Evolutionary conservation across 2,797 vertebrate genomes (phyloP).

Genomic region (Sebastes ruberrimus): DNA sequence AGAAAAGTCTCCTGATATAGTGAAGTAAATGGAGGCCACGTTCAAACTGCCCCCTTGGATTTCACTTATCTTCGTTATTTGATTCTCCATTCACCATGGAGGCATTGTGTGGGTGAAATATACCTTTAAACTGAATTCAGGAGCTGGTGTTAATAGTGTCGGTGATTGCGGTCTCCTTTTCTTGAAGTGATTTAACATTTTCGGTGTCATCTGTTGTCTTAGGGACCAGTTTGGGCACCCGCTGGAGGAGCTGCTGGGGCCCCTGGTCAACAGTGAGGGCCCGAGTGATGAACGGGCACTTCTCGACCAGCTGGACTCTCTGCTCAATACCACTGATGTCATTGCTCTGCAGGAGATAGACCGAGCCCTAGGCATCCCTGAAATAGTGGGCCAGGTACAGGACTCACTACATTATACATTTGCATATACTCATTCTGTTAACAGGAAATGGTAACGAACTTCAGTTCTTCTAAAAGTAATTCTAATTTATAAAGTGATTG

Average conservation of each 20-base stretch:
- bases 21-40: too few relatives aligned
- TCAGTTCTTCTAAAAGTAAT: neutral
- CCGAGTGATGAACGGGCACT: constrained; percentile 93
- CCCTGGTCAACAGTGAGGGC: constrained; percentile 87
- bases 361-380: constrained; percentile 95
- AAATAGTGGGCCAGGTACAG: constrained; percentile 94
- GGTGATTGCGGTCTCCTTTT: neutral
- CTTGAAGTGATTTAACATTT: neutral
- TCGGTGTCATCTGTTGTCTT: constrained; percentile 25
- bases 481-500: neutral
- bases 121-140: neutral
- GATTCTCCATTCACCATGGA: too few relatives aligned
- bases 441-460: neutral
- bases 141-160: neutral
- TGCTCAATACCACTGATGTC: constrained; percentile 94
- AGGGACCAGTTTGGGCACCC: constrained; percentile 90
- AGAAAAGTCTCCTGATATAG: too few relatives aligned
- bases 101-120: neutral
- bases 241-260: constrained; percentile 91
- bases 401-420: neutral
- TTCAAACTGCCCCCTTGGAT: too few relatives aligned
- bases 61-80: too few relatives aligned
- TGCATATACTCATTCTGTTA: neutral
- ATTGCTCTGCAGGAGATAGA: constrained; percentile 96
- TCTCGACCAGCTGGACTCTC: constrained; percentile 93